phyloP scores from a whole-genome alignment of 2,888 invertebrate genomes.

The Plagiodera versicolora region DNA sequence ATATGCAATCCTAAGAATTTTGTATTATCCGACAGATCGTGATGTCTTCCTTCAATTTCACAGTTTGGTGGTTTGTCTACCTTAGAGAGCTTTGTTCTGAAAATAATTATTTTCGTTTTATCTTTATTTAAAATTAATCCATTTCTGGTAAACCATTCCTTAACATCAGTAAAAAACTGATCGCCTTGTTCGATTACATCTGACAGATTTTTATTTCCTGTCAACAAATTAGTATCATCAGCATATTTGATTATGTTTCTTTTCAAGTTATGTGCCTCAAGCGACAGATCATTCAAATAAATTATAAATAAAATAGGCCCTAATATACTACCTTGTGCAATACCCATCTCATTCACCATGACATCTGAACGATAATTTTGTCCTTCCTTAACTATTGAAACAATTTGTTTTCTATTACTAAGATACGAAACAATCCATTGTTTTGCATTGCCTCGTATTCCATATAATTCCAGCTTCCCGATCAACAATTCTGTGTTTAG shows the following conservation, averaged over 20 bases:
- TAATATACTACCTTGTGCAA: too few species aligned
- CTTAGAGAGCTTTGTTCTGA: neutral
- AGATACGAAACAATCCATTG: too few species aligned
- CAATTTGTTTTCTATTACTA: too few species aligned
- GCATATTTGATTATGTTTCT: too few species aligned
- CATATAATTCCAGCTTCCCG: neutral
- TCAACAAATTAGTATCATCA: too few species aligned
- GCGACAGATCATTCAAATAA: too few species aligned
- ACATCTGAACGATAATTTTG: too few species aligned
- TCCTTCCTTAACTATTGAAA: too few species aligned
- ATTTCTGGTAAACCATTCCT: neutral
- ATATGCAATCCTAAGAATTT: neutral
- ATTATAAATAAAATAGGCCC: too few species aligned
- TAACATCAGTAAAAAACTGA: neutral
- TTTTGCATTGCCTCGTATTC: neutral
- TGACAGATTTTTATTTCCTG: too few species aligned
- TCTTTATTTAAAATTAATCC: neutral
- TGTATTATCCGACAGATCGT: neutral
- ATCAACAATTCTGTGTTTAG: neutral
- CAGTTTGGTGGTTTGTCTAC: neutral
- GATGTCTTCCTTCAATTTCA: neutral
- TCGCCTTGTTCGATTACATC: neutral
- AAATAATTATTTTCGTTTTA: neutral
- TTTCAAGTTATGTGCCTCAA: too few species aligned
- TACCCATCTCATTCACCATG: too few species aligned